Base-by-base conservation (phyloP, 2,888 invertebrate species). In the Camptogramma bilineatum region DNA sequence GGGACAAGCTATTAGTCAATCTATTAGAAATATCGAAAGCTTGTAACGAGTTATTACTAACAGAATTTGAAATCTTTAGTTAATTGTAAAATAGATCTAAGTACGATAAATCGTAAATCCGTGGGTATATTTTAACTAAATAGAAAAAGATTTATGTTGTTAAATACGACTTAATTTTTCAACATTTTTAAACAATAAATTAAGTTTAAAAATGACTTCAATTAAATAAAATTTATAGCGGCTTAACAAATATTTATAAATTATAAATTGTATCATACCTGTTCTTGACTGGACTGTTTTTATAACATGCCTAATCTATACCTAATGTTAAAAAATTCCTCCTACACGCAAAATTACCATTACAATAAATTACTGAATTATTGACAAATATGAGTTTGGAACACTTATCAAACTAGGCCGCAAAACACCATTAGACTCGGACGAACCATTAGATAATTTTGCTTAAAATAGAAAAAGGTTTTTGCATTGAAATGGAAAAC, bases 271-370 rank as follows among this genome's bases (percentile, higher is more conserved):
- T 61, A 62, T 57, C 48, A 57, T 55, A 73, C 69, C 63, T 24
- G 66, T 70, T 66, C 58, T 62, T 58, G 48, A n/a, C 48, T 19
- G 46, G 66, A 58, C 61, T 39, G 59, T 64, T 67, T 68, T 55
- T 53, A 68, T 67, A 69, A 62, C 54, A 62, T 66, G 46, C 31
- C 52, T 68, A 67, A 66, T 68, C 53, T 56, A 31, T 60, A 59
- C 9, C 28, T 34, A 16, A 55, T 50, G 42, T 62, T 57, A 61
- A 68, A 70, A 71, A 70, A 66, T 56, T 62, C 66, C 70, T 48
- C 73, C 73, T 68, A 75, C 75, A 52, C 68, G 47, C 56, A 17
- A 59, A 69, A 62, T 39, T 53, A 59, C 47, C 60, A 53, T 68
- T 61, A 52, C 56, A 39, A 66, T 66, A 69, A 64, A 68, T 62